Base-by-base conservation (phyloP, 2,113 vertebrate species). In the Pholis gunnellus region DNA sequence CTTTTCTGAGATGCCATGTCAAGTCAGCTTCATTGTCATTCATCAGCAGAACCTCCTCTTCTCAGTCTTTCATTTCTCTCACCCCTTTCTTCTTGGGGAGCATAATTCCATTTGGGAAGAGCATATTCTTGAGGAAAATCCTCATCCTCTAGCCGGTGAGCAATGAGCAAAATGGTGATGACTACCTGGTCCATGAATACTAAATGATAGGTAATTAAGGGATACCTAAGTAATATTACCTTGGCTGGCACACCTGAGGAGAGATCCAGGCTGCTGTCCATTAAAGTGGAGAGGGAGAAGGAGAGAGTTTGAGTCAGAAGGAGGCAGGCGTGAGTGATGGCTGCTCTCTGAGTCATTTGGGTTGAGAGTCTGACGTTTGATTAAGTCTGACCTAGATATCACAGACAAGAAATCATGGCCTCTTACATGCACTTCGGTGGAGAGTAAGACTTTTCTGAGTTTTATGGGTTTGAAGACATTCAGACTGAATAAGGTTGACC, bases 141-240 rank as follows among this genome's bases (percentile, higher is more conserved):
- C 67, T 88, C 72, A 81, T 89, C 66, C 18, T 77, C 82, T 61
- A 73, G 46, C 75, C 80, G 54, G 27, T 68, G 79, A 83, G 86
- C 78, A 79, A 83, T 83, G 86, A 85, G 84, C 66, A 68, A 87
- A 83, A 75, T 74, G 78, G 65, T 87, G 86, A 94, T 91, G 86
- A 92, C 92, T 90, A 87, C 84, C 57, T 89, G 72, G 82, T 52
- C 87, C 90, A 92, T 95, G 91, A 93, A 94, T 94, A 92, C 83
- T 88, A 93, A 93, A 95, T 95, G 89, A 78, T 78, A 78, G 82
- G 89, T 94, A 94, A 95, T 95, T 94, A 94, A 88, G 89, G 90
- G 64, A 82, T 90, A 92, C 93, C 91, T 94, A 90, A 89, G 87
- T 89, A 93, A 88, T 88, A 93, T 92, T 91, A 93, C 84, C 76